These are phyloP conservation scores for Prolemur simus DNA, from an alignment of 2,113 vertebrate species.

Conservation along the genomic window DNA sequence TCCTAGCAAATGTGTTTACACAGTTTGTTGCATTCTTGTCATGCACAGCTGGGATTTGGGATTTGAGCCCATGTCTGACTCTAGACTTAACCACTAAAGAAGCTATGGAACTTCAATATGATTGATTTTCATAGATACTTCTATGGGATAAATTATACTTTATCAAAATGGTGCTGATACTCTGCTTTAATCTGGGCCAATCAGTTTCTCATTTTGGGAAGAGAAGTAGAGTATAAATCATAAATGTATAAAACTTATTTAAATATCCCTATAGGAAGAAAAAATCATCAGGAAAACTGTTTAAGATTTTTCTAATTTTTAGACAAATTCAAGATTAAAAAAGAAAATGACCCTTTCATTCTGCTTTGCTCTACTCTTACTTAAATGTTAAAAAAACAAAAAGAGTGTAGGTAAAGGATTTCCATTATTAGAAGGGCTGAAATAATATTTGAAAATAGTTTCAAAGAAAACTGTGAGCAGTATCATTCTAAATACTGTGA, in stretches of 20 bases:
- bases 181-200: background rate
- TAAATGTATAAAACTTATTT: background rate
- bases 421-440: background rate
- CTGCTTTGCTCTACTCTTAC: background rate
- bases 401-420: background rate
- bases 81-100: background rate
- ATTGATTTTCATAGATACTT: background rate
- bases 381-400: background rate
- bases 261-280: background rate
- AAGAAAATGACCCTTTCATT: background rate
- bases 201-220: background rate
- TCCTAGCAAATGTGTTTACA: background rate
- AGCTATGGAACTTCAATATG: background rate
- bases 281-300: background rate
- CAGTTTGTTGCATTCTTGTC: background rate
- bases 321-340: background rate
- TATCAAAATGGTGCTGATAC: background rate
- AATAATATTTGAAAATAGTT: background rate
- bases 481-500: background rate
- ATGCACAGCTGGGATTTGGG: background rate
- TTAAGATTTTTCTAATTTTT: conserved; percentile 9
- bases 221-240: background rate
- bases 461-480: background rate
- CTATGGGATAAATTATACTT: background rate
- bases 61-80: background rate